phyloP scores from a whole-genome alignment of 2,113 vertebrate species.

The Podilymbus podiceps region DNA sequence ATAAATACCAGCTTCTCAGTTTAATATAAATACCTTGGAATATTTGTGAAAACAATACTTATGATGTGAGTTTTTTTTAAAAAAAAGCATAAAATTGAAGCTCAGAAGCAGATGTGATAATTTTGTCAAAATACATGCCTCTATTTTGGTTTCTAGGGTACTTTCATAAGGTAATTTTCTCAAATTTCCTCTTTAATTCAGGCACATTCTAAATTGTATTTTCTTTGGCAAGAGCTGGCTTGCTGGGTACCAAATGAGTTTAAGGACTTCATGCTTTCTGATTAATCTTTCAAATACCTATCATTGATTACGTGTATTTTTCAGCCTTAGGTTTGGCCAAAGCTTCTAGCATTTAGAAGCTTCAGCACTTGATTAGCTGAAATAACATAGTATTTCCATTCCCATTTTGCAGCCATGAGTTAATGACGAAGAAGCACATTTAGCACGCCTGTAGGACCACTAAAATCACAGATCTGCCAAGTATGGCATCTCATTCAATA shows the following conservation, averaged over 20 bases:
- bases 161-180: constrained; percentile 46
- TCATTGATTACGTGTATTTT: constrained; percentile 40
- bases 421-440: constrained; percentile 28
- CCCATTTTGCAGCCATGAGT: neutral
- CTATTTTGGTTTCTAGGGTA: constrained; percentile 23
- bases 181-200: constrained; percentile 56
- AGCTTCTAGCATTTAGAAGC: constrained; percentile 34
- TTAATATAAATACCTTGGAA: neutral
- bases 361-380: constrained; percentile 41
- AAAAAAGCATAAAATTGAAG: neutral
- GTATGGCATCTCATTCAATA: neutral
- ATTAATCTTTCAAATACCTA: constrained; percentile 55
- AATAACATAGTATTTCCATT: constrained; percentile 11
- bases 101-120: constrained; percentile 42
- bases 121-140: constrained; percentile 40
- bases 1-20: neutral
- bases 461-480: neutral
- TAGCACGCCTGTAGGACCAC: neutral
- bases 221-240: constrained; percentile 50
- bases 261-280: constrained; percentile 42
- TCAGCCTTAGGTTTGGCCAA: constrained; percentile 24
- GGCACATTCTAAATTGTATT: constrained; percentile 38
- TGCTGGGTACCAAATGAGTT: constrained; percentile 32
- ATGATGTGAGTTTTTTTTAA: neutral
- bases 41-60: constrained; percentile 34